phyloP scores from a whole-genome alignment of 2,113 vertebrate genomes.

The Coryphaenoides rupestris region DNA sequence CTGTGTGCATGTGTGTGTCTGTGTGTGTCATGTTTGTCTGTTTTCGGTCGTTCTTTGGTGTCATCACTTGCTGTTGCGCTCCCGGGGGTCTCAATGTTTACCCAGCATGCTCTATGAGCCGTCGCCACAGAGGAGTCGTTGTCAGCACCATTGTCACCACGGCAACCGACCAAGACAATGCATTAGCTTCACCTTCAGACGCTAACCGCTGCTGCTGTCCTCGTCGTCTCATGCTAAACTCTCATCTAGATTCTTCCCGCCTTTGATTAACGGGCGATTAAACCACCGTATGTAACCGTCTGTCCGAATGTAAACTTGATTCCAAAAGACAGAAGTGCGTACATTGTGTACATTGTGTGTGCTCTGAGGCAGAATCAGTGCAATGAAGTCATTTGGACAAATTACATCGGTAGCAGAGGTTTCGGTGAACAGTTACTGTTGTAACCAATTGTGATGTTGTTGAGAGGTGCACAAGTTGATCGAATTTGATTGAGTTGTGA shows the following conservation, averaged over 20 bases:
- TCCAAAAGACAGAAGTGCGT: too few species aligned
- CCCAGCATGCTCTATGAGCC: constrained; percentile 55
- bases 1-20: constrained; percentile 11
- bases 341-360: too few species aligned
- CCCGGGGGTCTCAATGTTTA: constrained; percentile 67
- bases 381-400: too few species aligned
- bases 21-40: constrained; percentile 27
- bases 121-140: constrained; percentile 44
- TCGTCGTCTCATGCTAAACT: constrained; percentile 4
- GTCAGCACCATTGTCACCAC: constrained; percentile 31
- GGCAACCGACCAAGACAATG: constrained; percentile 39
- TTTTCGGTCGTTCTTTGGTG: constrained; percentile 49
- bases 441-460: too few species aligned
- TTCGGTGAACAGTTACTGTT: too few species aligned
- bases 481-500: too few species aligned
- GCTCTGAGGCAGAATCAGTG: too few species aligned
- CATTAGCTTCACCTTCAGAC: neutral
- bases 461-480: too few species aligned
- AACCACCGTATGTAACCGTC: neutral
- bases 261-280: neutral
- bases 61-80: constrained; percentile 66
- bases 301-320: neutral
- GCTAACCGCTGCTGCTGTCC: constrained; percentile 4
- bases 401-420: too few species aligned
- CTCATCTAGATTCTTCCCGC: neutral